Base-by-base conservation (phyloP, 2,113 vertebrate genomes). In the Phrynosoma blainvillii region DNA sequence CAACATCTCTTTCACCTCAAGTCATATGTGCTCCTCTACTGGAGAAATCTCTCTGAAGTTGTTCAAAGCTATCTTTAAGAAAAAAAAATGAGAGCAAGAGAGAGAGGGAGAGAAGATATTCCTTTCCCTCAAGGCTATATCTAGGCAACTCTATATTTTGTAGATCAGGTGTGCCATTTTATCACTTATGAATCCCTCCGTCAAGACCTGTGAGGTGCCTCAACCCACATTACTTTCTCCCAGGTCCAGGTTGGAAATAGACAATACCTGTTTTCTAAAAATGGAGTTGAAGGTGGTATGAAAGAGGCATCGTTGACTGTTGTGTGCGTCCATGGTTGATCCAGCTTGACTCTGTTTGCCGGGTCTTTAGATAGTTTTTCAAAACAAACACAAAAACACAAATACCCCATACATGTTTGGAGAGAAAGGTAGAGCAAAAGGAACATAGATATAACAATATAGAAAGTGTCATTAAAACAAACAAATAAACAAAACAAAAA, bases 1-100 rank as follows among this genome's bases (percentile, higher is more conserved):
- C 90, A 70, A 76, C 92, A 95, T 97, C 94, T 95, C 92, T 96
- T 96, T 93, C 95, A 96, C 96, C 90, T 87, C 92, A 91, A 96
- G 94, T 95, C 96, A 97, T 95, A 96, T 96, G 96, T 96, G 93
- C 90, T 96, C 62, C 88, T 90, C 95, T 95, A 81, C 93, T 92
- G 89, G 94, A 96, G 93, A 96, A 96, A 96, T 92, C 90, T 94
- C 95, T 97, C 96, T 96, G 96, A 97, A 96, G 95, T 96, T 96
- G 96, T 96, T 96, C 94, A 96, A 96, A 96, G 93, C 87, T 76
- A 84, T 92, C 95, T 85, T 84, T 96, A 93, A 3, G 2, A 32
- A 32, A 84, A 27, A 68, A 5, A 23, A 84, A 10, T 27, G 42
- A 82, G 27, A 56, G 30, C 71, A 10, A 47, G 27, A 82, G 27